Base-by-base conservation (phyloP, 2,113 vertebrate genomes). In the Paralichthys olivaceus region DNA sequence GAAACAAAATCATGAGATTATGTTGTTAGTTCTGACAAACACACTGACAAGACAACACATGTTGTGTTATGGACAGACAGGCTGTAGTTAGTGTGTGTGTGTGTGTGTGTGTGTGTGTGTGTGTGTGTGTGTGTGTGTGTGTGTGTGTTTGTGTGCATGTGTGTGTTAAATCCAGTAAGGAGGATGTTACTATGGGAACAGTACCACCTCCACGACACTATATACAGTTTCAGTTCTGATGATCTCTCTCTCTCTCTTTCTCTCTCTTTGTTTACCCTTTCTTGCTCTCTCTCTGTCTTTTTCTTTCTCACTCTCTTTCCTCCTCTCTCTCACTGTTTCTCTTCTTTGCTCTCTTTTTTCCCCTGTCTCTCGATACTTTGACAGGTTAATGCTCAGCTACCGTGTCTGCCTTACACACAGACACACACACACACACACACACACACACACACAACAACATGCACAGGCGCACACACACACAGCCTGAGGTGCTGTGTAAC, bases 361-460 rank as follows among this genome's bases (percentile, higher is more conserved):
- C 34, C 22, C 60, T 63, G 71, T 75, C 72, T 83, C 75, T 72
- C 22, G 47, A 86, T 84, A 72, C 77, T 89, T 91, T 90, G 87
- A 90, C 89, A 91, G 88, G 86, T 88, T 92, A 92, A 90, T 87
- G 88, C 85, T 92, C 85, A 85, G 87, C 77, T 63, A 84, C 82
- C 77, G 62, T 92, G 86, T 91, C 90, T 75, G 81, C 47, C 72
- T 80, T 75, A 69, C 22, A 43, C 74, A 51, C 25, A 49, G 43
- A 65, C 53, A 69, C 54, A 62, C 71, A 49, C 23, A 47, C 40
- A 64, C 59, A 69, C 54, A 55, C 54, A 58, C 71, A 51, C 25
- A 47, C 54, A 58, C 59, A 69, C 54, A 59, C 72, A 69, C 23
- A 43, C 74, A 51, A n/a, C n/a, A n/a, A n/a, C 26, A 43, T 47